Conservation (phyloP, 2,113 vertebrate species). For the Morone saxatilis region DNA sequence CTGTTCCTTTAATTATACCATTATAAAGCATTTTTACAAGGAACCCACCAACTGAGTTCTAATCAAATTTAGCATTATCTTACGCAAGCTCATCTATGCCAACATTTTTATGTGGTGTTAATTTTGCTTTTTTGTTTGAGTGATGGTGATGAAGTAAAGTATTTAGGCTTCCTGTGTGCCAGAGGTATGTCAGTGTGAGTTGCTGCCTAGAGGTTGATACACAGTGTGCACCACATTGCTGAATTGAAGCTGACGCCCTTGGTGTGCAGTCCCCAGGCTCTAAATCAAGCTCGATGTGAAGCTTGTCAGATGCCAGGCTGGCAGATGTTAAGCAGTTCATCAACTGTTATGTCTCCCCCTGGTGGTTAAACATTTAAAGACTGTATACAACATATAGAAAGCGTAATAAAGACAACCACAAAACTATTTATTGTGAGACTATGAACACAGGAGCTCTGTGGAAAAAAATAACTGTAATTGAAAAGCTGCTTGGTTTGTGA, state of each 20-base stretch:
- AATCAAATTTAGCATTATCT: neutral
- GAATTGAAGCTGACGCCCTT: constrained; percentile 21
- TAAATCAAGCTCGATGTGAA: constrained; percentile 38
- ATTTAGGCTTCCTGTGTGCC: constrained; percentile 3
- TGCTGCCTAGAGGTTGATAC: constrained; percentile 27
- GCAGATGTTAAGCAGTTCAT: neutral
- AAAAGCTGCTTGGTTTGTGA: neutral
- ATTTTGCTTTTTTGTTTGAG: neutral
- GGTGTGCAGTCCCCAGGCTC: constrained; percentile 28
- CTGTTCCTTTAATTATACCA: neutral
- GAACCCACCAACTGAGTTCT: neutral
- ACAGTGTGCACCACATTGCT: constrained; percentile 30
- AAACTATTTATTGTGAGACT: neutral
- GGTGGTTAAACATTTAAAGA: neutral
- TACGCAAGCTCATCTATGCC: neutral
- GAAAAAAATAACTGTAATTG: too few relatives aligned
- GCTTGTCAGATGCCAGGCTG: constrained; percentile 14
- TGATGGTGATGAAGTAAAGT: neutral
- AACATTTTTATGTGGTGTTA: too few relatives aligned
- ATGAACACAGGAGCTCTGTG: neutral
- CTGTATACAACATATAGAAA: neutral
- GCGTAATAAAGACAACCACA: neutral
- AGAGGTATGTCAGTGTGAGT: constrained; percentile 30
- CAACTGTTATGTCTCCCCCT: neutral
- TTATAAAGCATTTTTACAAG: neutral